Conservation (phyloP, 2,888 invertebrate genomes). For the Pristionchus japonicus region DNA sequence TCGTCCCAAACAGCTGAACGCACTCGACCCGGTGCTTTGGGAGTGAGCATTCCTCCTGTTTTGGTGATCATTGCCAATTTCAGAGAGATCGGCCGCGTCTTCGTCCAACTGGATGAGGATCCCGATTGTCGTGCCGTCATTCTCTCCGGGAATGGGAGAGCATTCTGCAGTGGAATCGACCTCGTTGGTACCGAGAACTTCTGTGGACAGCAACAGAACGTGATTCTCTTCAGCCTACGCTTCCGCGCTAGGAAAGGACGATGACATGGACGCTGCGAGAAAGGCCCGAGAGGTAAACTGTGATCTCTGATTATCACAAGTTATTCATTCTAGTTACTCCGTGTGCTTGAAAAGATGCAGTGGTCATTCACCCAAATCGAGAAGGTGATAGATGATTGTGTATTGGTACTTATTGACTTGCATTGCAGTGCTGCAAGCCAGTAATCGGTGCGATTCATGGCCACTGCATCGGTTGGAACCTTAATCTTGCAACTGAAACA, state of each 20-base stretch:
- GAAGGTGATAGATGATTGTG: constrained; percentile 74
- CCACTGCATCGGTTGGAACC: constrained; percentile 84
- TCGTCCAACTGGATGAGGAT: constrained; percentile 83
- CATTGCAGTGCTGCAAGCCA: constrained; percentile 86
- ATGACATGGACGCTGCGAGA: constrained; percentile 54
- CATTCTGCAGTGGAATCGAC: constrained; percentile 89
- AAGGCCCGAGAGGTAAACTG: constrained; percentile 44
- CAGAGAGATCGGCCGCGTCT: constrained; percentile 86
- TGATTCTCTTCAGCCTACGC: constrained; percentile 14
- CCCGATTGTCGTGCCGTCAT: constrained; percentile 89
- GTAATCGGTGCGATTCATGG: constrained; percentile 89
- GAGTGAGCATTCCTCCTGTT: constrained; percentile 47
- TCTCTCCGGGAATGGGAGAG: constrained; percentile 87
- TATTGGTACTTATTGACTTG: background rate
- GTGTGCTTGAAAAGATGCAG: constrained; percentile 83
- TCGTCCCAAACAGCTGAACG: constrained; percentile 68
- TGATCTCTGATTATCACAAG: background rate
- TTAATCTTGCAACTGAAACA: too few species aligned
- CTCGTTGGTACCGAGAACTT: too few species aligned
- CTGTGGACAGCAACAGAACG: too few species aligned
- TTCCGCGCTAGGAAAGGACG: too few species aligned
- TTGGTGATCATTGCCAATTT: too few species aligned
- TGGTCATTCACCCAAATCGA: constrained; percentile 87
- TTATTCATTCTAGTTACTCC: background rate
- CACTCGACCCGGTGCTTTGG: constrained; percentile 68